Evolutionary conservation across 2,797 vertebrate species (phyloP).

Genomic region (Propithecus deckenii): DNA sequence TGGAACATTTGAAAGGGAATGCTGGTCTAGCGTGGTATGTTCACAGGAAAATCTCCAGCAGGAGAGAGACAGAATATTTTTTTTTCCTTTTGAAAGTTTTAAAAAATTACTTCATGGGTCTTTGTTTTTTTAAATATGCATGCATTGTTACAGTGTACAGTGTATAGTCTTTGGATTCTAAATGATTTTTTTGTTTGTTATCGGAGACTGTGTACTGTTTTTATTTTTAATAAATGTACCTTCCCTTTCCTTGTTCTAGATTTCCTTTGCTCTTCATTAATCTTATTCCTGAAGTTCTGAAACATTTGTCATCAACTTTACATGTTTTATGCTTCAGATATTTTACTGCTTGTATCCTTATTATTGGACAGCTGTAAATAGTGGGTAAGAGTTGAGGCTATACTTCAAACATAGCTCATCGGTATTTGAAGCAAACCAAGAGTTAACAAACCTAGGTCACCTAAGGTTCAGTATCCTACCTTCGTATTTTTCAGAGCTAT

Average conservation of each 20-base stretch:
- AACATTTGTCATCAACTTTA: background rate
- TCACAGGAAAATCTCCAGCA: background rate
- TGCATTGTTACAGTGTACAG: constrained; percentile 61
- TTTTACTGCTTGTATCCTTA: background rate
- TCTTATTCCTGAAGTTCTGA: constrained; percentile 26
- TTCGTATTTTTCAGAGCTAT: constrained; percentile 60
- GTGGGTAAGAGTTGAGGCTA: background rate
- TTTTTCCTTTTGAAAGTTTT: constrained; percentile 9
- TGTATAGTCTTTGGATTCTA: constrained; percentile 34
- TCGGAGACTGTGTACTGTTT: constrained; percentile 52
- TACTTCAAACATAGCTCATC: background rate
- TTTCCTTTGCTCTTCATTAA: background rate
- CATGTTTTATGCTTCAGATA: background rate
- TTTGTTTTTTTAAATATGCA: constrained; percentile 19
- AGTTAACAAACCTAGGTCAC: background rate
- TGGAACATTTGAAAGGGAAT: background rate
- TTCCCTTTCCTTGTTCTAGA: constrained; percentile 58
- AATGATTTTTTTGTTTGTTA: constrained; percentile 52
- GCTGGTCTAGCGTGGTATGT: background rate
- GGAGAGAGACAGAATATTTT: background rate
- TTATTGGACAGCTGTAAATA: background rate
- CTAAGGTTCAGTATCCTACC: constrained; percentile 47
- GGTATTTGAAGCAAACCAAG: background rate
- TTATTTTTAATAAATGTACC: constrained; percentile 76
- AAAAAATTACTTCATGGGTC: constrained; percentile 17